Conservation (phyloP, 2,797 vertebrate genomes). For the Dallia pectoralis region DNA sequence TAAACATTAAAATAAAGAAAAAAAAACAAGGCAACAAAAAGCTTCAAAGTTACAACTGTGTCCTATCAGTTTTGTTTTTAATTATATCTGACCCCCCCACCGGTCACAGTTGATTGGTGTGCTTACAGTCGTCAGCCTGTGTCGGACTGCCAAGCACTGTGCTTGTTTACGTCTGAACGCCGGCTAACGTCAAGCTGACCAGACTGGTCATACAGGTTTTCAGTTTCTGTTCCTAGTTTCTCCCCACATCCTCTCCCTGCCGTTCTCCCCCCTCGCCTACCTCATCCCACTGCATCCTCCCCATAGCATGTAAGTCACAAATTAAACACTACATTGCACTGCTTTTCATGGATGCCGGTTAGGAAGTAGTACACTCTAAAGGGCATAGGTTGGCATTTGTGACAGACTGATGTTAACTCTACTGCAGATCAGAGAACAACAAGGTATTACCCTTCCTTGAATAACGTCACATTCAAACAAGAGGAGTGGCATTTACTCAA, state of each 20-base stretch:
- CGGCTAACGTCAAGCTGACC: slow-evolving; percentile 37
- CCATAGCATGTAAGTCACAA: neutral
- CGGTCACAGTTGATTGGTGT: too few species aligned
- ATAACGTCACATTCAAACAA: slow-evolving; percentile 8
- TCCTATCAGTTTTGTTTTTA: too few species aligned
- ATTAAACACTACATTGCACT: too few species aligned
- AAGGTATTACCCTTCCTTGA: slow-evolving; percentile 4
- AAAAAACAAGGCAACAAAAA: too few species aligned
- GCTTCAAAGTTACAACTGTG: too few species aligned
- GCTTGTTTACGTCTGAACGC: slow-evolving; percentile 60
- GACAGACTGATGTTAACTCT: neutral
- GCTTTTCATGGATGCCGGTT: neutral
- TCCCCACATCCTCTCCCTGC: slow-evolving; percentile 8
- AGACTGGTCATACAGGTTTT: slow-evolving; percentile 61
- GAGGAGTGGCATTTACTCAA: slow-evolving; percentile 30
- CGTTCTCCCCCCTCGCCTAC: neutral
- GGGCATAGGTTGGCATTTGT: neutral
- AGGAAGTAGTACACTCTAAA: neutral
- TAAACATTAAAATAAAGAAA: too few species aligned
- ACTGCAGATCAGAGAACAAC: slow-evolving; percentile 19
- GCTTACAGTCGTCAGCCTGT: neutral
- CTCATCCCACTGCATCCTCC: neutral
- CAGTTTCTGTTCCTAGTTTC: slow-evolving; percentile 72
- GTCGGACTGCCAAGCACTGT: neutral
- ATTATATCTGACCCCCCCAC: too few species aligned